Evolutionary conservation across 1,140 invertebrate genomes (phyloP), one percentile per base, ranked within the genome.

Genomic region (Cyphomyrmex costatus): DNA sequence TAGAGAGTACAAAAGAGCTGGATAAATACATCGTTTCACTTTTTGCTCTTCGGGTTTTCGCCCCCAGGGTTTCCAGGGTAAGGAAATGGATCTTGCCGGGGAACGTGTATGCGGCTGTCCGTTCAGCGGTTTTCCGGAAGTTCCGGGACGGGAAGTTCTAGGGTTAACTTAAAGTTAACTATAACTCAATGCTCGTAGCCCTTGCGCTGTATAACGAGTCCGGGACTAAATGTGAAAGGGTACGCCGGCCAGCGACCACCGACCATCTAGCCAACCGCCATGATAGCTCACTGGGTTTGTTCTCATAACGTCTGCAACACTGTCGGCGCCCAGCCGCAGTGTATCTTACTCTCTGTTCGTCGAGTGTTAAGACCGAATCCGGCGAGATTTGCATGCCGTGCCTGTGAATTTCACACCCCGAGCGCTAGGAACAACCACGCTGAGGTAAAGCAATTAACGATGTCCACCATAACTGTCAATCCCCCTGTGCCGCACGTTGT

Each of bases 151-250:
- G 24, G 66, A 85, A 90, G 73, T 90, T 88, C 30, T 65, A 16
- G 10, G n/a, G 51, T 76, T n/a, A 90, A 88, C 85, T 90, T 89
- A 63, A 87, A 89, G 74, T 90, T 88, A 82, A 86, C 86, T 77
- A 71, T 90, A 90, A 90, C 89, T 90, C 77, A 83, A 90, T 90
- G 86, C 58, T 58, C 63, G 30, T 42, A 27, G 51, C 46, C 36
- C 63, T 82, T 51, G 30, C 58, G 60, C 49, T 56, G 87, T 73
- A 61, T 90, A 88, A 90, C 82, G 65, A 90, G 82, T 79, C 21
- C 65, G 30, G 56, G 79, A 78, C 53, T 65, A 80, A 86, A 88
- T 78, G 71, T 30, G 86, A 88, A 79, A 79, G 46, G 86, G 68
- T 83, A 53, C 33, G 63, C 63, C 61, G 51, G 77, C 68, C 68